These are phyloP conservation scores for Drosophila gaucha DNA, from an alignment of 2,888 invertebrate genomes.

Conservation along the genomic window DNA sequence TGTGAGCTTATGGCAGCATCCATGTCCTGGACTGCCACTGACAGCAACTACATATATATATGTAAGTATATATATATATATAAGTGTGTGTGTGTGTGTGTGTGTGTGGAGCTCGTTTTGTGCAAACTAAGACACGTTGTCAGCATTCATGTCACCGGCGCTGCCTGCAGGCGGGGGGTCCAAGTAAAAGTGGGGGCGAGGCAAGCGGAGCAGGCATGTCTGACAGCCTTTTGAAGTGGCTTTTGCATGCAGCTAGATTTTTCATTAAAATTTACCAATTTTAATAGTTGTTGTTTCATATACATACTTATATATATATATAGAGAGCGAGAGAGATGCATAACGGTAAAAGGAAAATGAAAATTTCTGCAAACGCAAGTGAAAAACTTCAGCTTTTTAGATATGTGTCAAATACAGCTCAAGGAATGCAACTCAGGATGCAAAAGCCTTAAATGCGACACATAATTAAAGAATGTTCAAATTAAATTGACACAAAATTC, in stretches of 20 bases:
- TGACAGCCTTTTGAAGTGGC: conserved; percentile 64
- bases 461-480: conserved; percentile 27
- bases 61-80: conserved; percentile 3
- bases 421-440: conserved; percentile 37
- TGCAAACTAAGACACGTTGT: conserved; percentile 81
- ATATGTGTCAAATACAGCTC: conserved; percentile 55
- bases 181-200: background rate
- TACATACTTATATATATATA: conserved; percentile 10
- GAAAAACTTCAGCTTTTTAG: conserved; percentile 40
- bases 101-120: conserved; percentile 66
- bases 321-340: conserved; percentile 6
- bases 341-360: conserved; percentile 34
- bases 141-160: conserved; percentile 78
- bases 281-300: conserved; percentile 50
- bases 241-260: conserved; percentile 66
- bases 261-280: conserved; percentile 73
- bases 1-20: conserved; percentile 42
- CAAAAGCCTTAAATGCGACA: conserved; percentile 37
- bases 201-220: too few species aligned
- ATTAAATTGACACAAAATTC: conserved; percentile 4
- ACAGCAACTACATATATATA: conserved; percentile 19
- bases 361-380: conserved; percentile 49
- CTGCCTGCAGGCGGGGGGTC: conserved; percentile 22
- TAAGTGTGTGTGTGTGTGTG: conserved; percentile 24
- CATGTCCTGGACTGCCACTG: conserved; percentile 49